Percentiles rank a stretch among this genome's conserved stretches.
phyloP scores from a whole-genome alignment of 1,140 invertebrate genomes.

The Eurosta solidaginis region DNA sequence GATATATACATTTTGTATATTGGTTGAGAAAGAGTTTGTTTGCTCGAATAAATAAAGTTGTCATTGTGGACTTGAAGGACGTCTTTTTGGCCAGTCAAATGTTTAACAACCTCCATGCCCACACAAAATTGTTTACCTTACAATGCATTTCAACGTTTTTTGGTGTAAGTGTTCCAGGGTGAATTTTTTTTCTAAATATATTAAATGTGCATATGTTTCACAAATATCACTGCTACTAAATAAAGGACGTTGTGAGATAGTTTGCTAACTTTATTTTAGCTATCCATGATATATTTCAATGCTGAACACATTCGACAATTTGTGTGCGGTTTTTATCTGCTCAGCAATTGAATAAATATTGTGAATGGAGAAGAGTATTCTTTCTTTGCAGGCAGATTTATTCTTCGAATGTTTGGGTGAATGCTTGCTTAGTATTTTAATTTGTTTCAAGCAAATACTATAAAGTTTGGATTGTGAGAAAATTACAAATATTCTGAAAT shows the following conservation, averaged over 20 bases:
- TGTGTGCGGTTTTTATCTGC: constrained; percentile 4
- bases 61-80: neutral
- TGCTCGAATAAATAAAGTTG: constrained; percentile 13
- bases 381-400: no score
- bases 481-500: no score
- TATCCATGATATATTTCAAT: constrained; percentile 1
- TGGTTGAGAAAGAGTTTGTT: neutral
- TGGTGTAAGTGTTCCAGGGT: no score
- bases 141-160: no score
- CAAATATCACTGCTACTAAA: neutral
- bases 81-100: no score
- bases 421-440: neutral
- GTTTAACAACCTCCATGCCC: no score
- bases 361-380: neutral
- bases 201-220: no score
- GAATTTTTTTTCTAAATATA: no score
- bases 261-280: neutral
- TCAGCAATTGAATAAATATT: neutral
- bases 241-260: neutral
- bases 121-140: no score
- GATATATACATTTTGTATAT: neutral
- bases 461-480: neutral
- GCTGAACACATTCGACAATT: neutral
- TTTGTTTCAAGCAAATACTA: neutral
- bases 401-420: neutral